phyloP scores from a whole-genome alignment of 2,113 vertebrate species.

The Epinephelus lanceolatus region DNA sequence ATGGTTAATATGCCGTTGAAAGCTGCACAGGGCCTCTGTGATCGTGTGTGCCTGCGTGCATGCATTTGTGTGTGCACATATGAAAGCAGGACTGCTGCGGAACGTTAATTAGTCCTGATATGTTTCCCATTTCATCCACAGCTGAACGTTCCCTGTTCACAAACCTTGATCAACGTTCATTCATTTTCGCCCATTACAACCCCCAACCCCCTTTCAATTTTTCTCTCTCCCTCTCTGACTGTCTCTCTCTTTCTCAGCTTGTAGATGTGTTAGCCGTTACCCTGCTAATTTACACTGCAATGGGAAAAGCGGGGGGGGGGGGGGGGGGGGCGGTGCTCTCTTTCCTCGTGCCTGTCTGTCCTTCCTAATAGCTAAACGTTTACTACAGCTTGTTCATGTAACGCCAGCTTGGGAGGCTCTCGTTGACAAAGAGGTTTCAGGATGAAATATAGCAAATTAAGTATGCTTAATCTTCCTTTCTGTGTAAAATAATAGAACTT shows the following conservation, averaged over 20 bases:
- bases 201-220: slow-evolving; percentile 6
- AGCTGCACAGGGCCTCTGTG: slow-evolving; percentile 39
- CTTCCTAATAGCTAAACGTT: slow-evolving; percentile 61
- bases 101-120: slow-evolving; percentile 78
- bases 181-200: slow-evolving; percentile 72
- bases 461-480: slow-evolving; percentile 67
- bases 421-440: slow-evolving; percentile 60
- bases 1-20: slow-evolving; percentile 62
- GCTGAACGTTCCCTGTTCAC: slow-evolving; percentile 56
- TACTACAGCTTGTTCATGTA: slow-evolving; percentile 43
- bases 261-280: slow-evolving; percentile 70
- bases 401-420: slow-evolving; percentile 51
- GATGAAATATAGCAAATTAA: slow-evolving; percentile 78
- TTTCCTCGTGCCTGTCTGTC: slow-evolving; percentile 38
- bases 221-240: neutral
- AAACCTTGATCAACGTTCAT: slow-evolving; percentile 69
- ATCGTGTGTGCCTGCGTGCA: neutral
- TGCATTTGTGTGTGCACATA: slow-evolving; percentile 5
- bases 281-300: slow-evolving; percentile 68
- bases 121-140: slow-evolving; percentile 77
- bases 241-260: slow-evolving; percentile 49
- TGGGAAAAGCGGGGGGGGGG: slow-evolving; percentile 5
- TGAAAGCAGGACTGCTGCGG: slow-evolving; percentile 37
- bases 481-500: slow-evolving; percentile 65
- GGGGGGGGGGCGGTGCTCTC: neutral